Percentiles rank a stretch among this genome's conserved stretches.
Evolutionary conservation across 2,888 invertebrate species (phyloP).

Genomic region (Xylocampa areola): DNA sequence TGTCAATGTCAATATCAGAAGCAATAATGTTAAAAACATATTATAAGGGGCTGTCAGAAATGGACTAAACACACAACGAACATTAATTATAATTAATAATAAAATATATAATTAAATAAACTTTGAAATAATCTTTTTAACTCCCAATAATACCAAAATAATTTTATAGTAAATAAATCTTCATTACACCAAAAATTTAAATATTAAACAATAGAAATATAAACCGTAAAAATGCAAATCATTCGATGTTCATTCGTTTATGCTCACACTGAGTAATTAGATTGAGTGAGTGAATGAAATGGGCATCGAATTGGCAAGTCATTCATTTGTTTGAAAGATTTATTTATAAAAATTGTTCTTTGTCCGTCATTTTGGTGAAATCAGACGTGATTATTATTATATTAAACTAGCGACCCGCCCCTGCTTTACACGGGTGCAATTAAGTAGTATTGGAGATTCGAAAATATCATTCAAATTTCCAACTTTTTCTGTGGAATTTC

Average conservation of each 20-base stretch:
- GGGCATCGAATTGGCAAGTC: conserved; percentile 62
- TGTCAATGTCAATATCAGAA: too few species aligned
- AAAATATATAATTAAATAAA: not conserved
- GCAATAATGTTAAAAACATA: too few species aligned
- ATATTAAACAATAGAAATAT: conserved; percentile 35
- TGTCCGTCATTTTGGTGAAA: conserved; percentile 29
- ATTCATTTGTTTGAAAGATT: conserved; percentile 64
- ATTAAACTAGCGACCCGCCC: too few species aligned
- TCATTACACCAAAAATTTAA: conserved; percentile 46
- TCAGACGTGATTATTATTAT: conserved; percentile 12
- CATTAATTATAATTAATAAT: too few species aligned
- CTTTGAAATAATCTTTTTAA: not conserved
- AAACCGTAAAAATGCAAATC: conserved; percentile 69
- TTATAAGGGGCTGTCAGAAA: too few species aligned
- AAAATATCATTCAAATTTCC: too few species aligned
- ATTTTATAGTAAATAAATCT: conserved; percentile 39
- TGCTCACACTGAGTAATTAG: conserved; percentile 69
- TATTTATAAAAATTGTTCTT: conserved; percentile 58
- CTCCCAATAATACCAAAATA: not conserved
- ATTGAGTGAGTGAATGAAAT: conserved; percentile 72
- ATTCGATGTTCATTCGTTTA: conserved; percentile 72
- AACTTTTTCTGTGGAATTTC: too few species aligned
- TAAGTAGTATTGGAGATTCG: too few species aligned
- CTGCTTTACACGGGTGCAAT: too few species aligned
- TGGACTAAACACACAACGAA: too few species aligned